phyloP scores from a whole-genome alignment of 2,113 vertebrate genomes.

The Percina caprodes region DNA sequence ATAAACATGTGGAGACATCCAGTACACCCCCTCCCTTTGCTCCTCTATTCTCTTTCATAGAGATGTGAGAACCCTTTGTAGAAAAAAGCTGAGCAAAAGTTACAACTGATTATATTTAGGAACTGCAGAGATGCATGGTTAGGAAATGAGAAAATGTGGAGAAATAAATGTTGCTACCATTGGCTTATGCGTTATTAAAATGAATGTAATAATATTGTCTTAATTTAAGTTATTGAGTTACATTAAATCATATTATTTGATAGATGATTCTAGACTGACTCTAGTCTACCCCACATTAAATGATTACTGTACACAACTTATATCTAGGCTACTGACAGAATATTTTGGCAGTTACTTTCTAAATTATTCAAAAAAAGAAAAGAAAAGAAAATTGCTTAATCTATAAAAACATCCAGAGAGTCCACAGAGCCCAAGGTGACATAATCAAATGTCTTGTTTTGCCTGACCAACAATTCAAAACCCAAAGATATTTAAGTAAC shows the following conservation, averaged over 20 bases:
- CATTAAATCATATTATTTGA: neutral
- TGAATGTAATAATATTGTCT: neutral
- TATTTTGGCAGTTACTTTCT: neutral
- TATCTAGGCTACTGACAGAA: neutral
- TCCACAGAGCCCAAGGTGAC: neutral
- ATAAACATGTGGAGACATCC: conserved; percentile 65
- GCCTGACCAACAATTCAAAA: neutral
- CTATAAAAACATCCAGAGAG: neutral
- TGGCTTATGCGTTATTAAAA: no score
- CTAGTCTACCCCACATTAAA: neutral
- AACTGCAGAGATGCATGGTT: neutral
- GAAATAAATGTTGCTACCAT: neutral
- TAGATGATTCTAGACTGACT: neutral
- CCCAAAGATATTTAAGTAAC: neutral
- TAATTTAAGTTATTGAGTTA: neutral
- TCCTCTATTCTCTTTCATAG: conserved; percentile 4
- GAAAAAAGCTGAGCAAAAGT: conserved; percentile 3
- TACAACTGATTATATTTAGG: neutral
- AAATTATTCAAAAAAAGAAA: neutral
- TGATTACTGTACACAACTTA: neutral
- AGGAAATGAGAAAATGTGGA: neutral
- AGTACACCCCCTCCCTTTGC: conserved; percentile 1
- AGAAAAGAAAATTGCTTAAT: neutral
- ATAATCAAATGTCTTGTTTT: no score
- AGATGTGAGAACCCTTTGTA: conserved; percentile 42